These are phyloP conservation scores for Coracopsis vasa DNA, from an alignment of 2,113 vertebrate species.

Conservation along the genomic window DNA sequence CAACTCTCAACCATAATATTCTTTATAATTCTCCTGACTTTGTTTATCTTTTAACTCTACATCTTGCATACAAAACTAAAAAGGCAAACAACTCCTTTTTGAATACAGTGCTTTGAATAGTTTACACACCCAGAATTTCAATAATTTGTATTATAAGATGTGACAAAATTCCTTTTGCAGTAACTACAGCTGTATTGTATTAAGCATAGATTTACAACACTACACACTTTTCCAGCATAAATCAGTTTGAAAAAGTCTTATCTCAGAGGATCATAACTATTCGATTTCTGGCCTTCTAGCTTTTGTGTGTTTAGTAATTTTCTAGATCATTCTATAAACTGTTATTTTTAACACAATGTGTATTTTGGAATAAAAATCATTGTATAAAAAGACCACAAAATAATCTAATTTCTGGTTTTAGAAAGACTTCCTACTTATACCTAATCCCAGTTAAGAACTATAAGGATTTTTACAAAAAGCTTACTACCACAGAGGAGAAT, in stretches of 20 bases:
- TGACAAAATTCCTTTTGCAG: background rate
- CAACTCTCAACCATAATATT: background rate
- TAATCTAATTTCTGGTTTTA: background rate
- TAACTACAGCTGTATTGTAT: background rate
- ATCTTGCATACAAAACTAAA: background rate
- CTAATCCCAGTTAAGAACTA: background rate
- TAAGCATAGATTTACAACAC: background rate
- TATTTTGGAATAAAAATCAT: background rate
- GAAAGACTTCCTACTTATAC: background rate
- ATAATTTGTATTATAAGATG: background rate
- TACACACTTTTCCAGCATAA: background rate
- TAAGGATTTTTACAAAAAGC: background rate
- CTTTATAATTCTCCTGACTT: background rate
- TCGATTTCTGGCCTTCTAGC: background rate
- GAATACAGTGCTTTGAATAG: background rate
- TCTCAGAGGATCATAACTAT: background rate
- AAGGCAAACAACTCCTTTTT: background rate
- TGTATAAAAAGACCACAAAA: background rate
- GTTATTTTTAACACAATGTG: background rate
- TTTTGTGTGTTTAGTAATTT: background rate
- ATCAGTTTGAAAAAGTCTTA: background rate
- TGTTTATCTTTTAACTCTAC: background rate
- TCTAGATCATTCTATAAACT: background rate
- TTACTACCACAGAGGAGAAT: background rate
- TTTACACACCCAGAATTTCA: background rate